Percentiles rank a stretch among this genome's conserved stretches.
Evolutionary conservation across 1,140 invertebrate species (phyloP).

Genomic region (Papilio machaon): DNA sequence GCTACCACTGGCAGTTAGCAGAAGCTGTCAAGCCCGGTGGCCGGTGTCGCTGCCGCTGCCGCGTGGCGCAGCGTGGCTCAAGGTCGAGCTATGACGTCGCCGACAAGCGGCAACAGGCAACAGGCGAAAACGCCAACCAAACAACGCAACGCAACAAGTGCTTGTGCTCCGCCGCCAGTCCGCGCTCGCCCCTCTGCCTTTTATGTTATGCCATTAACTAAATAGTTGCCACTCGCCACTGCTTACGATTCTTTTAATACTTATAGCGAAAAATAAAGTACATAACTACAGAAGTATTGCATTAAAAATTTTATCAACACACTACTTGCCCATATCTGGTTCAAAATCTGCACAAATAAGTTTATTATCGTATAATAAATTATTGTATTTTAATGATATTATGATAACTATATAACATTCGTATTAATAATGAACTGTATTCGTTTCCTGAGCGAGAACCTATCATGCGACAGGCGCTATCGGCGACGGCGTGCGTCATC

Average conservation of each 20-base stretch:
- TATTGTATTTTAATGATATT: background rate
- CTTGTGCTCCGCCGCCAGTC: slow-evolving; percentile 56
- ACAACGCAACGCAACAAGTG: slow-evolving; percentile 80
- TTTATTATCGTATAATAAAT: background rate
- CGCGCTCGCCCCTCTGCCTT: slow-evolving; percentile 49
- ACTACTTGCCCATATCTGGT: background rate
- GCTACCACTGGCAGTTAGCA: slow-evolving; percentile 34
- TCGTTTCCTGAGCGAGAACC: slow-evolving; percentile 67
- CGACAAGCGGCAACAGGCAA: slow-evolving; percentile 59
- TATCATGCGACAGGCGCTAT: slow-evolving; percentile 67
- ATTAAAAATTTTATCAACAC: background rate
- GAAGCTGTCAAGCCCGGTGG: slow-evolving; percentile 53
- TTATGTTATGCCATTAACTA: slow-evolving; percentile 61
- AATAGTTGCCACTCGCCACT: slow-evolving; percentile 52
- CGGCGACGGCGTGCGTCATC: slow-evolving; percentile 77
- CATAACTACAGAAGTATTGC: background rate
- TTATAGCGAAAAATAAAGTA: background rate
- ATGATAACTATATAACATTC: background rate
- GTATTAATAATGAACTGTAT: slow-evolving; percentile 45
- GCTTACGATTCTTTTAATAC: background rate
- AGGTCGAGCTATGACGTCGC: slow-evolving; percentile 73
- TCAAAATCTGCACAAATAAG: background rate
- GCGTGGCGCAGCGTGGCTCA: slow-evolving; percentile 53
- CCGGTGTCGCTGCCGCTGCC: slow-evolving; percentile 48
- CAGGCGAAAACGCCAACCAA: slow-evolving; percentile 68